A percentile compares a stretch with the other conserved stretches of the same genome.
These are phyloP conservation scores for Drosophila kepulauana DNA, from an alignment of 1,140 invertebrate species.

Conservation along the genomic window DNA sequence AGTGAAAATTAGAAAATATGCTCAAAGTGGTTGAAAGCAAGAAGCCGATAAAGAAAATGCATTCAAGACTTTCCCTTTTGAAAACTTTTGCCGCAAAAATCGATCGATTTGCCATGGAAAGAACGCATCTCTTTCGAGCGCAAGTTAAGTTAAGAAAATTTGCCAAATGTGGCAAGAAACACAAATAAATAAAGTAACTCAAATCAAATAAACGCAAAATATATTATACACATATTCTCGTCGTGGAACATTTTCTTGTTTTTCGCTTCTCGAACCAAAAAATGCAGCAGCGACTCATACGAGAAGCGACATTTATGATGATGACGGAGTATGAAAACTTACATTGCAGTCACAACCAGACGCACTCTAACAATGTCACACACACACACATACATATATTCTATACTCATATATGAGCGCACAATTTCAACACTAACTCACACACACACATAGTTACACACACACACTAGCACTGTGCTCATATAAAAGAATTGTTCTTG, in stretches of 20 bases:
- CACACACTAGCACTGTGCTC: constrained; percentile 12
- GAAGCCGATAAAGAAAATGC: constrained; percentile 9
- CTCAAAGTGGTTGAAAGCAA: constrained; percentile 34
- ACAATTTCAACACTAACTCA: constrained; percentile 8
- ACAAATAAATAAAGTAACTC: constrained; percentile 10
- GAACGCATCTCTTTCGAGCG: neutral
- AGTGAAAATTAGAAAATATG: constrained; percentile 58
- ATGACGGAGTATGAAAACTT: constrained; percentile 34
- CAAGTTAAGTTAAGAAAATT: neutral
- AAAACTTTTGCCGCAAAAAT: neutral
- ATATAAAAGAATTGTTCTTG: constrained; percentile 52
- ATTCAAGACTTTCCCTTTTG: neutral
- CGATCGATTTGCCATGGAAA: neutral
- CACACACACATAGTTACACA: constrained; percentile 12
- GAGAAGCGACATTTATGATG: constrained; percentile 32
- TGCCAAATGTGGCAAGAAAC: neutral
- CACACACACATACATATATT: constrained; percentile 17
- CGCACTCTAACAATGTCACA: constrained; percentile 40
- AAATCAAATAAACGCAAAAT: constrained; percentile 31
- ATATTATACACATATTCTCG: neutral
- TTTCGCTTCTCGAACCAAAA: neutral
- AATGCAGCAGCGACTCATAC: constrained; percentile 4
- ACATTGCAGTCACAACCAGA: constrained; percentile 44
- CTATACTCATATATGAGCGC: neutral
- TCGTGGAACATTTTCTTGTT: constrained; percentile 3